Conservation (phyloP, 2,888 invertebrate genomes). For the Microchrysa polita region DNA sequence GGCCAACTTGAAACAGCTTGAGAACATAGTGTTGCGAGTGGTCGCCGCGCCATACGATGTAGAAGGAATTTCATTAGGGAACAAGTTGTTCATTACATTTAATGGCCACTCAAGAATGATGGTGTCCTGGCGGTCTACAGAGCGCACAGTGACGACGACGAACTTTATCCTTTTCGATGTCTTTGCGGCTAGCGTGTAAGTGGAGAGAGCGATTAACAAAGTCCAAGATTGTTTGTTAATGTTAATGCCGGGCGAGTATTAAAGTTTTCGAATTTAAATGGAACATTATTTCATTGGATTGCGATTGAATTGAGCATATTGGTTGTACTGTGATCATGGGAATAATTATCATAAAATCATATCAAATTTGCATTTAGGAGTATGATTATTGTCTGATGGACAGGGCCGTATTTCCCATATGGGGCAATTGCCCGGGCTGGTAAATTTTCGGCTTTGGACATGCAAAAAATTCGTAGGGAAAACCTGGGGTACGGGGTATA, state of each 20-base stretch:
- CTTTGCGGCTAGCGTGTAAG: not conserved
- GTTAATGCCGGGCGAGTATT: not conserved
- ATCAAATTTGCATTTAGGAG: too few species aligned
- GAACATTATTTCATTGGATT: not conserved
- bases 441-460: too few species aligned
- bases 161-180: conserved; percentile 19
- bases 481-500: too few species aligned
- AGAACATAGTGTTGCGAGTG: conserved; percentile 1
- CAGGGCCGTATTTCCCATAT: too few species aligned
- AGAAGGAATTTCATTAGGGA: conserved; percentile 19
- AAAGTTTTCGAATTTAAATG: not conserved
- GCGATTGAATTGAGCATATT: not conserved
- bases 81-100: conserved; percentile 20
- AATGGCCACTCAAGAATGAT: conserved; percentile 21
- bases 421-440: too few species aligned
- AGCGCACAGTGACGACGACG: too few species aligned
- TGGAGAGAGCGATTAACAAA: not conserved
- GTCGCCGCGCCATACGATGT: not conserved
- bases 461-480: too few species aligned
- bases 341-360: too few species aligned
- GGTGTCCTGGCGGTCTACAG: not conserved
- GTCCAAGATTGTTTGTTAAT: not conserved
- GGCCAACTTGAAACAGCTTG: conserved; percentile 15
- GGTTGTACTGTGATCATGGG: too few species aligned
- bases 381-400: too few species aligned